Conservation (phyloP, 2,113 vertebrate genomes). For the Callopanchax toddi region DNA sequence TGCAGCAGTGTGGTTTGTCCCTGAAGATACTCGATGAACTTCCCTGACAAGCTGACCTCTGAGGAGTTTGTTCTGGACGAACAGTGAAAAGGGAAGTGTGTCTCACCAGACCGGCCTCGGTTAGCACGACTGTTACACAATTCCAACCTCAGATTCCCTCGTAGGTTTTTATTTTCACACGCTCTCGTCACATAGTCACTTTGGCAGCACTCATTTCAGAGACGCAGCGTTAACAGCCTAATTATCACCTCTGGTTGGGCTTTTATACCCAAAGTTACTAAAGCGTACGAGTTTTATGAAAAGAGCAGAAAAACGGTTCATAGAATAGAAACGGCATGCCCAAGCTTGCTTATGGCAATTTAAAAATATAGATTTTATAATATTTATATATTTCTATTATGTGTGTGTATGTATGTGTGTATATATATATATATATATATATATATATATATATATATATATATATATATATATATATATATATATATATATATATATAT, state of each 20-base stretch:
- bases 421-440: constrained; percentile 84
- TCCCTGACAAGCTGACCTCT: constrained; percentile 16
- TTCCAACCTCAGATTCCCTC: constrained; percentile 59
- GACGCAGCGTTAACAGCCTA: constrained; percentile 31
- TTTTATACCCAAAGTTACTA: constrained; percentile 41
- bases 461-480: constrained; percentile 84
- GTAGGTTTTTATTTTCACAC: constrained; percentile 59
- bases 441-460: constrained; percentile 84
- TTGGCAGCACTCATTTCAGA: constrained; percentile 26
- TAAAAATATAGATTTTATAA: constrained; percentile 64
- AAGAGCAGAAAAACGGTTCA: constrained; percentile 54
- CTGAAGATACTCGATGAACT: constrained; percentile 10
- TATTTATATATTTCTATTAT: constrained; percentile 84
- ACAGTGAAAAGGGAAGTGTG: constrained; percentile 51
- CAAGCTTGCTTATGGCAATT: constrained; percentile 62
- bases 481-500: constrained; percentile 84
- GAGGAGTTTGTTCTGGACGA: constrained; percentile 34
- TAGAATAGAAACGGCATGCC: constrained; percentile 69
- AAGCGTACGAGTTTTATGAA: constrained; percentile 55
- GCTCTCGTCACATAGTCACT: constrained; percentile 49
- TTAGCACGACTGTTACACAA: constrained; percentile 79
- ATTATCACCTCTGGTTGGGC: constrained; percentile 15
- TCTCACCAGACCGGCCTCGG: constrained; percentile 41
- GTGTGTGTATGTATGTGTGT: too few relatives aligned
- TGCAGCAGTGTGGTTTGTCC: constrained; percentile 20